These are phyloP conservation scores for Monarcha castaneiventris DNA, from an alignment of 2,113 vertebrate species.

Conservation along the genomic window DNA sequence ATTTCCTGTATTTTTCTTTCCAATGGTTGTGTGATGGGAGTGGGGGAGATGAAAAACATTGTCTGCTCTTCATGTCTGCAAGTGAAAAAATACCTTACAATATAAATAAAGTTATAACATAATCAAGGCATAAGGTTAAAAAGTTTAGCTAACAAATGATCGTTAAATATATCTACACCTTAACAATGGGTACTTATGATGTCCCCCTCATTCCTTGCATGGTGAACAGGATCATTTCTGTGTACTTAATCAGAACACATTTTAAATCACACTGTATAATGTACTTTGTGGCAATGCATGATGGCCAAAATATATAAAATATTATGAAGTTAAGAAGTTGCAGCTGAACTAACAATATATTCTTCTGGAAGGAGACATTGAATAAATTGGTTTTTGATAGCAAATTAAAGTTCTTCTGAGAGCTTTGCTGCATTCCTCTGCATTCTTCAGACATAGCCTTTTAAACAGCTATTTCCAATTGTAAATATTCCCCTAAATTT, in stretches of 20 bases:
- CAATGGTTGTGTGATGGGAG: neutral
- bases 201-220: constrained; percentile 31
- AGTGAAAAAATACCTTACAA: neutral
- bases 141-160: constrained; percentile 22
- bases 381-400: constrained; percentile 74
- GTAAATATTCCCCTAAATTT: constrained; percentile 65
- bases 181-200: constrained; percentile 57
- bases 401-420: constrained; percentile 66
- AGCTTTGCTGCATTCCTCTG: constrained; percentile 54
- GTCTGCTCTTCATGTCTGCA: neutral
- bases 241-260: constrained; percentile 71
- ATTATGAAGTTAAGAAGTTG: constrained; percentile 73
- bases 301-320: constrained; percentile 78
- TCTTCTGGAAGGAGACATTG: constrained; percentile 72
- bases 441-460: constrained; percentile 39
- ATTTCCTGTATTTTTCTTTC: neutral
- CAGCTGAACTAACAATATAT: constrained; percentile 81
- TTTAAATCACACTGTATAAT: constrained; percentile 73
- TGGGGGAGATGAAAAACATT: neutral
- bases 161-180: constrained; percentile 45
- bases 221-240: constrained; percentile 53
- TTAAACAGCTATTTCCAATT: constrained; percentile 60
- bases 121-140: constrained; percentile 50
- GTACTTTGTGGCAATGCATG: constrained; percentile 62
- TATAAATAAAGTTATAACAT: constrained; percentile 22